Evolutionary conservation across 2,888 invertebrate genomes (phyloP), one percentile per base, ranked within the genome.

Genomic region (Acrobeloides nanus): DNA sequence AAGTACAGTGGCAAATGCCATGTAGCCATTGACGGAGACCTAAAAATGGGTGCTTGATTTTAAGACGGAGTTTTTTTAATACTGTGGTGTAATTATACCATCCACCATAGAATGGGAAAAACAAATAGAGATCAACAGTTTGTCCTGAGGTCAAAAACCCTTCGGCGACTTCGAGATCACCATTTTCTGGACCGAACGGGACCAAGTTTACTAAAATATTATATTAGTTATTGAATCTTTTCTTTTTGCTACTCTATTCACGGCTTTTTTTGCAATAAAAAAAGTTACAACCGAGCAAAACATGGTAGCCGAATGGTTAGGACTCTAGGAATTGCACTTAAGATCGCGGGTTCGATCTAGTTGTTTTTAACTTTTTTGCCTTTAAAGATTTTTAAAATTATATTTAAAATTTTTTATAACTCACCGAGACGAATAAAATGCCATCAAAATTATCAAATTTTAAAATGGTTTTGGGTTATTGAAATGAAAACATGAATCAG

Each of bases 11-110:
- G 71, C 71, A 39, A 71, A 71, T 15, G 61, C 64, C 46, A 71
- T 58, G 48, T 68, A 71, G 6, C 71, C 71, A 43, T 71, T 71
- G 1, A 71, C 69, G 15, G 71, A 72, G 37, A 71, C 61, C 68
- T 69, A 42, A 26, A 56, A 12, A 15, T 3, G 5, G n/a, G 26
- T 17, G 17, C 29, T 23, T 20, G 1, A 35, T 23, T 10, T 35
- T 35, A 12, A n/a, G 12, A 15, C 35, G 10, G 15, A 29, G 25
- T 12, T 26, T 5, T 4, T 10, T 18, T 24, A 32, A 21, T 17
- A 68, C 68, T 31, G 66, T 64, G 10, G 70, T 68, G 55, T 70
- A 71, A 55, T 70, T 70, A 52, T 70, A 70, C 21, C 61, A 51
- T 38, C 68, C 71, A 31, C 68, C 68, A 38, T 68, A 70, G 46